phyloP scores from a whole-genome alignment of 2,797 vertebrate genomes.

The Cuniculus paca region DNA sequence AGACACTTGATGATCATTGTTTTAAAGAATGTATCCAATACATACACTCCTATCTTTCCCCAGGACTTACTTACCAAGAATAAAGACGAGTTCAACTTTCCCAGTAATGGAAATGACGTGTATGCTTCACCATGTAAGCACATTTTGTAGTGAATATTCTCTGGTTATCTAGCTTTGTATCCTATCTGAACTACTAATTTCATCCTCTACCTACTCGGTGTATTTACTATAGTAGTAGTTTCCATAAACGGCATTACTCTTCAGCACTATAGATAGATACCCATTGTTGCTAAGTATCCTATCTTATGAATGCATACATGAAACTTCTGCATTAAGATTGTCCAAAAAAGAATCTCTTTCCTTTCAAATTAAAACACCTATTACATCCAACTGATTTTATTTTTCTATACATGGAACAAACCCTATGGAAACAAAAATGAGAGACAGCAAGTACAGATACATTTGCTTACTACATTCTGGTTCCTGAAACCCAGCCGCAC shows the following conservation, averaged over 20 bases:
- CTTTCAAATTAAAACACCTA: neutral
- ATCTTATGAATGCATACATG: neutral
- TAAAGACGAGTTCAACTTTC: neutral
- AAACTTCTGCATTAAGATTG: neutral
- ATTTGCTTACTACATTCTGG: neutral
- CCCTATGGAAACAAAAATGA: too few species aligned
- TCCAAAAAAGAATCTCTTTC: neutral
- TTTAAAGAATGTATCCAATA: neutral
- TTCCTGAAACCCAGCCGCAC: neutral
- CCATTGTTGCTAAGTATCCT: neutral
- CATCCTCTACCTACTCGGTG: neutral
- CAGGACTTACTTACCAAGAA: neutral
- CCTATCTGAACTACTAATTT: neutral
- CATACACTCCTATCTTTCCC: fast-evolving
- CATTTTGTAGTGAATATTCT: neutral
- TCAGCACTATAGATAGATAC: neutral
- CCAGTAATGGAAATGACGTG: neutral
- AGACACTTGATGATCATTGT: neutral
- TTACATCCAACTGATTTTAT: neutral
- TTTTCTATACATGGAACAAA: neutral
- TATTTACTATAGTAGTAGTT: neutral
- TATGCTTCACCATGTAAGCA: neutral
- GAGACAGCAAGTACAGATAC: neutral
- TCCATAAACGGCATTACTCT: neutral
- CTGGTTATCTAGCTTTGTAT: neutral